Conservation (phyloP, 2,888 invertebrate genomes). For the Eustalomyia histrio region DNA sequence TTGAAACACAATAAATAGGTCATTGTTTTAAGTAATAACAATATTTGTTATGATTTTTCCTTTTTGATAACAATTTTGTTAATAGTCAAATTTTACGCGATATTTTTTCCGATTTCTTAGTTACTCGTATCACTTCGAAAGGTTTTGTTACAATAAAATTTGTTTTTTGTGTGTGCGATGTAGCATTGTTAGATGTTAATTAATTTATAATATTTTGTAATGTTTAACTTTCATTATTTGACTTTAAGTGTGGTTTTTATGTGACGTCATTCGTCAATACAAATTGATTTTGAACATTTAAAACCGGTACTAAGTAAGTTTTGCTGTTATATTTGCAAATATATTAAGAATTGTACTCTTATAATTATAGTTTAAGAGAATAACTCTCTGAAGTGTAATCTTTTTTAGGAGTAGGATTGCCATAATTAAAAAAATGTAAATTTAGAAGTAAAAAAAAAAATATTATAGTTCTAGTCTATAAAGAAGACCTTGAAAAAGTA, state of each 20-base stretch:
- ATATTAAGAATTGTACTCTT: neutral
- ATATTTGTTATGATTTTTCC: neutral
- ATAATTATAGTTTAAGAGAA: neutral
- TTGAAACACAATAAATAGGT: neutral
- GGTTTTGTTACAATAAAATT: neutral
- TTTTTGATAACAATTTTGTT: neutral
- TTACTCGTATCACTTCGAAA: neutral
- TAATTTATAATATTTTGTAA: conserved; percentile 24
- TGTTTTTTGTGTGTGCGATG: neutral
- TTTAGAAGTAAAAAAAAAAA: too few relatives aligned
- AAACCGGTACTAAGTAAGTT: neutral
- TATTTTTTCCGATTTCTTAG: neutral
- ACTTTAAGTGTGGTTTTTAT: neutral
- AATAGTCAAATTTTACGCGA: neutral
- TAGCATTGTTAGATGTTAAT: neutral
- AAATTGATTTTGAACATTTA: neutral
- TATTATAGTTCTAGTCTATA: too few relatives aligned
- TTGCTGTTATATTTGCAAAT: too few relatives aligned
- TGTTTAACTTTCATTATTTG: conserved; percentile 22
- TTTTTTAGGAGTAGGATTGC: too few relatives aligned
- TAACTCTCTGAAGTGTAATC: neutral
- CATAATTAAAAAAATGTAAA: too few relatives aligned
- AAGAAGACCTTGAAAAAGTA: too few relatives aligned
- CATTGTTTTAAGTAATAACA: neutral
- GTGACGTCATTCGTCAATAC: conserved; percentile 48